Percentiles rank a stretch among this genome's conserved stretches.
These are phyloP conservation scores for Pseudomyrmex dendroicus DNA, from an alignment of 1,140 invertebrate species.

Conservation along the genomic window DNA sequence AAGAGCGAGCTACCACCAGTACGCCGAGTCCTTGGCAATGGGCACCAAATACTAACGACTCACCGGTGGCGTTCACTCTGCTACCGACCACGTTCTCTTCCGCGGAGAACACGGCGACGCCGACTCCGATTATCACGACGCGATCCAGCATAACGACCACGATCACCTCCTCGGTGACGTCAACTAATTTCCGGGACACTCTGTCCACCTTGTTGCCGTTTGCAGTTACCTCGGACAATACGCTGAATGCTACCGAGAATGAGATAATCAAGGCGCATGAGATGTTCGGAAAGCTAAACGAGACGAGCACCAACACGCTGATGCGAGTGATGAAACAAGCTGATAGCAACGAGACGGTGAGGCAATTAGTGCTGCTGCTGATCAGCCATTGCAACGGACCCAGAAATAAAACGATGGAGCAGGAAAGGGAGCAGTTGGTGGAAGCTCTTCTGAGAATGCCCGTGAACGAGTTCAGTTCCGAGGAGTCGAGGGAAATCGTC, in stretches of 20 bases:
- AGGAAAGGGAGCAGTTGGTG: slow-evolving; percentile 88
- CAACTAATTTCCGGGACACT: slow-evolving; percentile 66
- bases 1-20: slow-evolving; percentile 5
- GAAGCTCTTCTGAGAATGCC: slow-evolving; percentile 88
- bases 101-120: slow-evolving; percentile 74
- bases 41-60: slow-evolving; percentile 78
- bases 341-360: slow-evolving; percentile 90
- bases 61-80: slow-evolving; percentile 81
- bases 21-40: slow-evolving; percentile 79
- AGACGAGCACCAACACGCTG: slow-evolving; percentile 89
- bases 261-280: slow-evolving; percentile 87
- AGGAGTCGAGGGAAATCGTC: slow-evolving; percentile 79
- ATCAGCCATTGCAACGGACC: slow-evolving; percentile 90
- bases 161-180: slow-evolving; percentile 76
- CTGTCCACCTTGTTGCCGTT: slow-evolving; percentile 50
- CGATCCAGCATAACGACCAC: slow-evolving; percentile 78
- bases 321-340: slow-evolving; percentile 93
- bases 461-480: slow-evolving; percentile 81
- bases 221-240: background rate
- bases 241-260: slow-evolving; percentile 48
- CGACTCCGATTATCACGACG: slow-evolving; percentile 76
- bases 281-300: slow-evolving; percentile 91
- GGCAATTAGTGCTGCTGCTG: slow-evolving; percentile 90
- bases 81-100: slow-evolving; percentile 72
- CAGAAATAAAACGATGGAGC: slow-evolving; percentile 88